phyloP scores from a whole-genome alignment of 2,113 vertebrate species.

The Dolichallabes microphthalmus region DNA sequence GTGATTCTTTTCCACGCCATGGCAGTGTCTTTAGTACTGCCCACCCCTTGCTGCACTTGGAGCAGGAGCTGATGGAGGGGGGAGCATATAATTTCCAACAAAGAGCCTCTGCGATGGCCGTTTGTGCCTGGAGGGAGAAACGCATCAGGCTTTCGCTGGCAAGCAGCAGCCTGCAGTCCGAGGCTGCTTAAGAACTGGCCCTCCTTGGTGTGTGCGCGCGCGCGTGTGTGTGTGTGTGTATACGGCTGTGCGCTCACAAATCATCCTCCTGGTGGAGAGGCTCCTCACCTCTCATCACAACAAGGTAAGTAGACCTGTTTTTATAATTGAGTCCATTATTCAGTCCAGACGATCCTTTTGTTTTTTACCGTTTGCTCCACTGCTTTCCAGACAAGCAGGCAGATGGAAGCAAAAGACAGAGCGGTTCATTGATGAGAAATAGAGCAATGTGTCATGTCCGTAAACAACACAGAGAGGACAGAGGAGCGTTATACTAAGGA shows the following conservation, averaged over 20 bases:
- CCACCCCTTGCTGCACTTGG: constrained; percentile 52
- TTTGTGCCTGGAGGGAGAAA: constrained; percentile 73
- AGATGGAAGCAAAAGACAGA: constrained; percentile 52
- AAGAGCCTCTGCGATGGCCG: constrained; percentile 74
- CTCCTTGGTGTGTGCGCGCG: constrained; percentile 55
- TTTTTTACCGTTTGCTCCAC: constrained; percentile 5
- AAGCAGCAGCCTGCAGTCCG: constrained; percentile 77
- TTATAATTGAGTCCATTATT: constrained; percentile 48
- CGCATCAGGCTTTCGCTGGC: constrained; percentile 75
- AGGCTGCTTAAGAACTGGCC: constrained; percentile 66
- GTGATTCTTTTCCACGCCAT: constrained; percentile 58
- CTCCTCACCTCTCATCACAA: constrained; percentile 64
- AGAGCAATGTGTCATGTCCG: constrained; percentile 50
- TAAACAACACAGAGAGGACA: constrained; percentile 53
- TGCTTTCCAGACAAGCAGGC: constrained; percentile 37
- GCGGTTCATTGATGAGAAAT: constrained; percentile 70
- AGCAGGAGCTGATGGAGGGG: constrained; percentile 57
- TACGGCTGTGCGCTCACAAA: constrained; percentile 55
- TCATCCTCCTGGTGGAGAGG: constrained; percentile 63
- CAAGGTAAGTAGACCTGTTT: constrained; percentile 60
- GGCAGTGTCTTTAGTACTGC: constrained; percentile 58
- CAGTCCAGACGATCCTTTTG: constrained; percentile 49
- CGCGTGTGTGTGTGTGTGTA: constrained; percentile 54
- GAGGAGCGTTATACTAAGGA: constrained; percentile 51
- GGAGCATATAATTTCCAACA: constrained; percentile 64